Base-by-base conservation (phyloP, 2,113 vertebrate species). In the Psilopsiagon aymara region DNA sequence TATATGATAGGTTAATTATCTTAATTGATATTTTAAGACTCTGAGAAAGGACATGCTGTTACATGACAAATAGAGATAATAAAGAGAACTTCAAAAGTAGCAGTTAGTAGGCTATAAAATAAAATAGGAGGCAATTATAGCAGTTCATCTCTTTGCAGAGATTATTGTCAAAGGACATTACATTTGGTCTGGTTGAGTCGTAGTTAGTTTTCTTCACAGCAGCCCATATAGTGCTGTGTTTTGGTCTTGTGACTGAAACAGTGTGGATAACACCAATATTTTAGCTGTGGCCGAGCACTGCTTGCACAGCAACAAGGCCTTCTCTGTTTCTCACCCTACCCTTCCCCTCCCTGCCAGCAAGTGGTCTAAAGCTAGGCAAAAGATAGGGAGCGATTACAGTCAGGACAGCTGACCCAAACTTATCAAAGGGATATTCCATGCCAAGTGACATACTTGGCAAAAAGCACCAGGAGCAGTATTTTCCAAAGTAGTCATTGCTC, bases 51-150 rank as follows among this genome's bases (percentile, higher is more conserved):
- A 82, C 92, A 77, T 76, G 91, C 79, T 82, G 25, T 68, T 82
- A 92, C 92, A 95, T 10, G 77, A 75, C 16, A 86, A 81, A 70
- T 84, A 94, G 33, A 59, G 57, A 59, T 35, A 35, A 59, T 70
- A 13, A 92, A 83, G 75, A 92, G 19, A 93, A 78, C 55, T 90
- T 84, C 29, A 83, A 84, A 78, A 95, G 66, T 6, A 91, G 83
- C 57, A 78, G 86, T 92, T 84, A 94, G 24, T 17, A 86, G 51
- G 43, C 86, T 75, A 92, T 92, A 95, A 92, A 96, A 95, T 93
- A 86, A 91, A 96, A 77, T 28, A 91, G 14, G 28, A 94, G 60
- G 39, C 69, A 90, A 95, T 94, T 88, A 94, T 83, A 92, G 73
- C 17, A 88, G 24, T 70, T 74, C 74, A 90, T 63, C 20, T 71